Evolutionary conservation across 2,888 invertebrate genomes (phyloP), one percentile per base, ranked within the genome.

Genomic region (Anaspis maculata): DNA sequence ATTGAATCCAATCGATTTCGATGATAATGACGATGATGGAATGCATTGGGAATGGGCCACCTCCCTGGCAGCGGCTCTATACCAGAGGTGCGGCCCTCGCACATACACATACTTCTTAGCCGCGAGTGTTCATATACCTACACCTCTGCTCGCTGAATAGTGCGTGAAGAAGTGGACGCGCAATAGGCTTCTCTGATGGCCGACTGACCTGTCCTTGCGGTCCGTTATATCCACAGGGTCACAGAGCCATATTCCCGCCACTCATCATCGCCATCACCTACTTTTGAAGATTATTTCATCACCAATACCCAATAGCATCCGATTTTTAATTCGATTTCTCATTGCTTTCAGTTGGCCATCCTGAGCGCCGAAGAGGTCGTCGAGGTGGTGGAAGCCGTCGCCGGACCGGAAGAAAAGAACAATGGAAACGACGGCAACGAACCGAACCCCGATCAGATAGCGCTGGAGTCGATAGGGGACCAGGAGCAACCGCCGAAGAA

Each of bases 391-490:
- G 77, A 79, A 59, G 77, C 72, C 38, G 72, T 71, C 52, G 67
- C 70, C 33, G 76, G 57, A 43, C 68, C 57, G 11, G 72, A 73
- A 27, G 71, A 71, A 37, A 72, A 73, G 27, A 73, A 76, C 11
- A 67, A 70, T 26, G 63, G 69, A 1, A 54, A 67, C 24, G 77
- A 78, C 48, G 72, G 77, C 39, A 74, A 70, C 43, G 82, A 83
- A 37, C 70, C 72, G 0, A 55, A 66, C 42, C 64, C 73, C 2
- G 85, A 85, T 54, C 83, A 84, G 59, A 68, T 84, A 39, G 81
- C 84, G 2, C 69, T 83, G 57, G 84, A 84, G 57, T 76, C 82
- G 5, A 43, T 58, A 2, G 68, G 72, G 10, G 82, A 81, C 41
- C 74, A 82, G 68, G 67, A 52, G 68, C 71, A 61, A 64, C 46